Percentiles rank a stretch among this genome's conserved stretches.
phyloP scores from a whole-genome alignment of 2,797 vertebrate genomes.

The Poecilia wingei region DNA sequence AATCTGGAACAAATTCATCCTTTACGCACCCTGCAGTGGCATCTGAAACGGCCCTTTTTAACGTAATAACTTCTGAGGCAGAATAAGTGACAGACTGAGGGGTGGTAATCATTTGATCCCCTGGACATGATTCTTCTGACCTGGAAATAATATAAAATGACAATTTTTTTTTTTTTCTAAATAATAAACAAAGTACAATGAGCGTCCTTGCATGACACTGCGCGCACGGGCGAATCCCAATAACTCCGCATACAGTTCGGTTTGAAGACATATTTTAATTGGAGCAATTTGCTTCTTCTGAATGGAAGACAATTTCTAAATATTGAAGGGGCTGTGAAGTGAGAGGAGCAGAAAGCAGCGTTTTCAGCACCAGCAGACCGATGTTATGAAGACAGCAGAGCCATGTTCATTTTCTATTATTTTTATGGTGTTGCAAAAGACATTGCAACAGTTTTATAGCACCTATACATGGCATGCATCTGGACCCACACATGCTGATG shows the following conservation, averaged over 20 bases:
- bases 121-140: constrained; percentile 17
- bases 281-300: background rate
- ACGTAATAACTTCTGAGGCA: background rate
- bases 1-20: background rate
- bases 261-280: background rate
- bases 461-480: background rate
- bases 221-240: background rate
- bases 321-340: background rate
- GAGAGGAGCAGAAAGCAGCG: background rate
- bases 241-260: background rate
- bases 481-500: background rate
- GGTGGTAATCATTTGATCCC: constrained; percentile 22
- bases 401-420: background rate
- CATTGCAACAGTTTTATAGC: background rate
- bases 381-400: background rate
- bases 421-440: background rate
- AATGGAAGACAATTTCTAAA: background rate
- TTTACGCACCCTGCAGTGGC: background rate
- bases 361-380: background rate
- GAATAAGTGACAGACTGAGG: constrained; percentile 15
- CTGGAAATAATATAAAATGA: constrained; percentile 22
- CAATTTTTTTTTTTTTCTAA: constrained; percentile 1
- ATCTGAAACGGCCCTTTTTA: background rate
- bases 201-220: constrained; percentile 6
- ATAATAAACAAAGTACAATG: background rate